A percentile compares a stretch with the other conserved stretches of the same genome.
These are phyloP conservation scores for Nezara viridula DNA, from an alignment of 2,888 invertebrate species.

Conservation along the genomic window DNA sequence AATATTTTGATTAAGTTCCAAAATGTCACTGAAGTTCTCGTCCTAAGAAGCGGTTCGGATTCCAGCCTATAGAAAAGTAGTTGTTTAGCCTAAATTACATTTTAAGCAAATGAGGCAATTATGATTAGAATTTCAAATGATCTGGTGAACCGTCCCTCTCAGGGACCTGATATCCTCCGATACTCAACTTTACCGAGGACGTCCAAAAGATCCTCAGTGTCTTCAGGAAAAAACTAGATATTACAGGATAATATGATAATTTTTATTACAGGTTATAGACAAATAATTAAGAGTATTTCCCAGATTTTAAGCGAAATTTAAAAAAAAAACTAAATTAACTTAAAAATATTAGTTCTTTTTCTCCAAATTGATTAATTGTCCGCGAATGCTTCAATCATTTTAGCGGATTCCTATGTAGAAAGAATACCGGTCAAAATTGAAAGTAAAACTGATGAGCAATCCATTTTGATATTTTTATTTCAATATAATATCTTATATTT, in stretches of 20 bases:
- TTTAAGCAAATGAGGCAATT: conserved; percentile 59
- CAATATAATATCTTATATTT: not conserved
- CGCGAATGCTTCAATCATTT: no score
- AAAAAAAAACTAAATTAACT: no score
- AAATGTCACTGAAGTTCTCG: not conserved
- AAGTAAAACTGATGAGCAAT: no score
- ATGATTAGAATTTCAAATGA: conserved; percentile 58
- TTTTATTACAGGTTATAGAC: not conserved
- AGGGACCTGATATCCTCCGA: not conserved
- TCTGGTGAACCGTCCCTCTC: not conserved
- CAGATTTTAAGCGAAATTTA: not conserved
- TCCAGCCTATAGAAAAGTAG: conserved; percentile 55
- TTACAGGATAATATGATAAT: not conserved
- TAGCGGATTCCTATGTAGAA: no score
- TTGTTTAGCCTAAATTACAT: conserved; percentile 59
- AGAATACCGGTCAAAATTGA: no score
- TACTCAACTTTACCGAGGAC: not conserved
- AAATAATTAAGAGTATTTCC: not conserved
- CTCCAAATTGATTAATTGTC: no score
- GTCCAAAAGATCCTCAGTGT: not conserved
- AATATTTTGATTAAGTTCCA: conserved; percentile 14
- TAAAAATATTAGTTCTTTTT: no score
- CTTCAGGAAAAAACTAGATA: not conserved
- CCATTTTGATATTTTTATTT: not conserved
- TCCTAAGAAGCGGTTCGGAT: conserved; percentile 36